A percentile compares a stretch with the other conserved stretches of the same genome.
Conservation (phyloP, 2,888 invertebrate species). For the Philereme vetulata region DNA sequence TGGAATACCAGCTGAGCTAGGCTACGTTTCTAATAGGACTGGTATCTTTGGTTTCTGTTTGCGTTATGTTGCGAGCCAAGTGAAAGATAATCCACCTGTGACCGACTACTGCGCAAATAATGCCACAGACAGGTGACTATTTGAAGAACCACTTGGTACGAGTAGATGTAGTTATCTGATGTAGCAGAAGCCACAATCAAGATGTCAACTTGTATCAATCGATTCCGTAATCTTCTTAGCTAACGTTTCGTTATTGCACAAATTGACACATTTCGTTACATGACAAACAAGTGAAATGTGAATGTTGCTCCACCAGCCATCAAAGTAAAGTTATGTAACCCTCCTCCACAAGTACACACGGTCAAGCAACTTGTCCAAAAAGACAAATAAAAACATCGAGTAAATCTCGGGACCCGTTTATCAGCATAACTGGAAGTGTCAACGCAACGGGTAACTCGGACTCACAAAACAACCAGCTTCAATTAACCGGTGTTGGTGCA, state of each 20-base stretch:
- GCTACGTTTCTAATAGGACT: too few species aligned
- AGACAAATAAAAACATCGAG: conserved; percentile 15
- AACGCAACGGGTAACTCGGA: conserved; percentile 7
- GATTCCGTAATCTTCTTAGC: background rate
- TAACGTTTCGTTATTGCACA: conserved; percentile 7
- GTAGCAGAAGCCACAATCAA: too few species aligned
- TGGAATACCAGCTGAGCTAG: too few species aligned
- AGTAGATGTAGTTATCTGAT: too few species aligned
- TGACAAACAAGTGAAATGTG: conserved; percentile 1
- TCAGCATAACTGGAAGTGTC: conserved; percentile 30
- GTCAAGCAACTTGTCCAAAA: conserved; percentile 17
- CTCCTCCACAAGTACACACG: background rate
- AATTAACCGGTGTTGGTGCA: conserved; percentile 18
- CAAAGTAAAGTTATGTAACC: conserved; percentile 6
- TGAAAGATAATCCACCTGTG: too few species aligned
- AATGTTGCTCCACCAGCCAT: conserved; percentile 15
- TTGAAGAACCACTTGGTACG: too few species aligned
- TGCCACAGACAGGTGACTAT: too few species aligned
- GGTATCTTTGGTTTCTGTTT: too few species aligned
- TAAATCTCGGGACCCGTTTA: conserved; percentile 18
- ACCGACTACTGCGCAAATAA: too few species aligned
- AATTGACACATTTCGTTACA: conserved; percentile 3
- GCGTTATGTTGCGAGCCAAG: too few species aligned
- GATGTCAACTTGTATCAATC: too few species aligned
- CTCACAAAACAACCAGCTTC: conserved; percentile 17